A percentile compares a stretch with the other conserved stretches of the same genome.
These are phyloP conservation scores for Andrena trimmerana DNA, from an alignment of 2,888 invertebrate genomes.

Conservation along the genomic window DNA sequence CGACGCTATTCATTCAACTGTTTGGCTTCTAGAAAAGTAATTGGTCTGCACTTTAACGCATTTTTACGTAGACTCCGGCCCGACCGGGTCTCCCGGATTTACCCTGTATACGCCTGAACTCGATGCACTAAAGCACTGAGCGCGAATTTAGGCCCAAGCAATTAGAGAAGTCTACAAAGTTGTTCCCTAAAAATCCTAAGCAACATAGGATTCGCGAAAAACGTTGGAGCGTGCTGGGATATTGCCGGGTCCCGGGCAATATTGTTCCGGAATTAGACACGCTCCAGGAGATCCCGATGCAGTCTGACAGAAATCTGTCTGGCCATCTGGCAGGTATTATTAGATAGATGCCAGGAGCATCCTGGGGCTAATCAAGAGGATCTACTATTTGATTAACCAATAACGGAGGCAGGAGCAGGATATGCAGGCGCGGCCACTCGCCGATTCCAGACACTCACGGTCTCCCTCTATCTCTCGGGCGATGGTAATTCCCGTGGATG, in stretches of 20 bases:
- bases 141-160: too few species aligned
- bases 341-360: constrained; percentile 57
- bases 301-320: constrained; percentile 44
- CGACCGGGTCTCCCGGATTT: too few species aligned
- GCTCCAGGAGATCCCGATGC: constrained; percentile 49
- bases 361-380: constrained; percentile 62
- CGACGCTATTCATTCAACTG: too few species aligned
- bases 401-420: constrained; percentile 55
- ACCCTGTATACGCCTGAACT: too few species aligned
- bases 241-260: constrained; percentile 32
- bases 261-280: constrained; percentile 62
- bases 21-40: too few species aligned
- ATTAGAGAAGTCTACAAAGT: too few species aligned
- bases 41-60: too few species aligned
- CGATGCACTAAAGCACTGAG: too few species aligned
- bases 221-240: neutral
- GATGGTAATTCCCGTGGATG: constrained; percentile 24
- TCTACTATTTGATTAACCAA: constrained; percentile 70
- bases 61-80: too few species aligned
- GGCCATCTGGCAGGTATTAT: constrained; percentile 68
- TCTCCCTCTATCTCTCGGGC: neutral
- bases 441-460: constrained; percentile 28
- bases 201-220: neutral
- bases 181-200: too few species aligned
- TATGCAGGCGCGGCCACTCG: constrained; percentile 26